Evolutionary conservation across 2,888 invertebrate species (phyloP), one percentile per base, ranked within the genome.

Genomic region (Melipona bicolor): DNA sequence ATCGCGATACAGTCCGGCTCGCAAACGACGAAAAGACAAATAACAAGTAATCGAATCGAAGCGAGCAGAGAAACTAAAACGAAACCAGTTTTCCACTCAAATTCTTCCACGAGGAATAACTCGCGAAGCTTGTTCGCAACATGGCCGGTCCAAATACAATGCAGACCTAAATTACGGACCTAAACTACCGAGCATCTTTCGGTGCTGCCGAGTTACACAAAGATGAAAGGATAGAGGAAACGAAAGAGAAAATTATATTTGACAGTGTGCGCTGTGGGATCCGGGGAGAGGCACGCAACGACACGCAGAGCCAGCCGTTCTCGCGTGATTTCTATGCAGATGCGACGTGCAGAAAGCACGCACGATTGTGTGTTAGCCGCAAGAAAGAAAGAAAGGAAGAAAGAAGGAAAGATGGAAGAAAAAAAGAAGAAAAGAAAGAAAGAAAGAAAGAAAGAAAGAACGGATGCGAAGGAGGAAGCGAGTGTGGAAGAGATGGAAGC

Each of bases 301-400:
- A 82, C 81, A 21, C 73, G 50, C 64, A 32, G 59, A 52, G 65
- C 21, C 52, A 59, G 52, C 52, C 13, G 21, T 65, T 62, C 54
- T 75, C 79, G 80, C 84, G 84, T 84, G 77, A 88, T 88, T 86
- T 84, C 79, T 74, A 82, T 81, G 72, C 77, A 64, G 72, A 77
- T 84, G 84, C 75, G 76, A 81, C 67, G 74, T 43, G 32, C 59
- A 24, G 72, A 73, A 59, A 73, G 64, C 72, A 69, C 70, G 70
- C 74, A 81, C 49, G 43, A 43, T 61, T 4, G 19, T n/a, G 13
- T 15, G 6, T 59, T 59, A 36, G 24, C 24, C 61, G 49, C 61
- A 62, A 64, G 70, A 82, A 68, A 80, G 77, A 69, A 84, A 73
- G 50, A 32, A 70, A 65, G 78, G 71, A 86, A 43, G 43, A 43